These are phyloP conservation scores for Tor tambroides DNA, from an alignment of 2,113 vertebrate genomes.

Conservation along the genomic window DNA sequence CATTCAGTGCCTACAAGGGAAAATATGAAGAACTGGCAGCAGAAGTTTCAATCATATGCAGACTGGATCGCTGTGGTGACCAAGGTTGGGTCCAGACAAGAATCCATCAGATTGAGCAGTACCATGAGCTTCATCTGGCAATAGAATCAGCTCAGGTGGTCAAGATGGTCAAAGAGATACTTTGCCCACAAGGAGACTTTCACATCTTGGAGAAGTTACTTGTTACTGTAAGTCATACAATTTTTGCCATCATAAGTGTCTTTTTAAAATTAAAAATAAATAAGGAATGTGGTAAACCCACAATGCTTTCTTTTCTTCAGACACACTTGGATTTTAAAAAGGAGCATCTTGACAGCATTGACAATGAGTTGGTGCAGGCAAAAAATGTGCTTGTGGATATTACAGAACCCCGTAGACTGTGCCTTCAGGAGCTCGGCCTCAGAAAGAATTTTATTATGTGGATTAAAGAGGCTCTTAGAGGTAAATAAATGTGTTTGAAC, in stretches of 20 bases:
- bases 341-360: constrained; percentile 81
- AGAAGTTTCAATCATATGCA: constrained; percentile 77
- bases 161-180: constrained; percentile 74
- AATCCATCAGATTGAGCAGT: constrained; percentile 85
- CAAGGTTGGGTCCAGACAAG: constrained; percentile 79
- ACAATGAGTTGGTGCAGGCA: constrained; percentile 77
- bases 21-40: constrained; percentile 72
- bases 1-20: constrained; percentile 77
- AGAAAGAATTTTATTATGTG: constrained; percentile 83
- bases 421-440: constrained; percentile 77
- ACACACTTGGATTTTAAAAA: constrained; percentile 70
- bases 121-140: constrained; percentile 85
- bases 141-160: constrained; percentile 81
- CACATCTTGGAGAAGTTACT: constrained; percentile 75
- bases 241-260: neutral
- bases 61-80: constrained; percentile 40
- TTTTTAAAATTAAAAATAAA: neutral
- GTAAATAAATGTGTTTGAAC: constrained; percentile 65
- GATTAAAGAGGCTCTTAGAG: constrained; percentile 86
- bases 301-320: constrained; percentile 65
- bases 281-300: neutral
- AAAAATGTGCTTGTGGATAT: constrained; percentile 81
- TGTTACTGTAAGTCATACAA: constrained; percentile 78
- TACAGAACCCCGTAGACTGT: constrained; percentile 75
- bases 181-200: constrained; percentile 87